Conservation (phyloP, 2,113 vertebrate genomes). For the Gobiocypris rarus region DNA sequence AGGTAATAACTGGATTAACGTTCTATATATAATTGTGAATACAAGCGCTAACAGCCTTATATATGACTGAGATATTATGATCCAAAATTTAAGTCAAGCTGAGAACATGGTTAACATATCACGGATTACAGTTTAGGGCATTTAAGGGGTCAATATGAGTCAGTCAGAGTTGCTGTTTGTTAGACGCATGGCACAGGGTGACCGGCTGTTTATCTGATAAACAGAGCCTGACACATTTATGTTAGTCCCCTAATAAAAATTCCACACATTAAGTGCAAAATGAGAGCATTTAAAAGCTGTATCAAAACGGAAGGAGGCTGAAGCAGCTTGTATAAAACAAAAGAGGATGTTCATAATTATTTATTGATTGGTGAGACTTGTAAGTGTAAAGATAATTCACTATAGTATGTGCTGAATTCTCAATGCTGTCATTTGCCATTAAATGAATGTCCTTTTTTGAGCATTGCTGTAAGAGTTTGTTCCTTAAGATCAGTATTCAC, state of each 20-base stretch:
- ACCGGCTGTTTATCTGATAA: not conserved
- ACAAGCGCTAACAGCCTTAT: not conserved
- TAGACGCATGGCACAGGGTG: not conserved
- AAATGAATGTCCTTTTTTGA: slow-evolving; percentile 16
- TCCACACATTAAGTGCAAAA: not conserved
- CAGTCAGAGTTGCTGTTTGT: not conserved
- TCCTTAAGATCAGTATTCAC: slow-evolving; percentile 12
- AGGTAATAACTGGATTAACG: not conserved
- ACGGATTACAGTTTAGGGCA: not conserved
- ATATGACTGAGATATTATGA: not conserved
- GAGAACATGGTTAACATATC: not conserved
- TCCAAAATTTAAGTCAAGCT: not conserved
- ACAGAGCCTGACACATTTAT: not conserved
- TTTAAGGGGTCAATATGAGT: not conserved
- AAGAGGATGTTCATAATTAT: not conserved
- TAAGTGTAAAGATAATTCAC: not conserved
- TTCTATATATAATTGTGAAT: not conserved
- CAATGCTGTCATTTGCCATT: not conserved
- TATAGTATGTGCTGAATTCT: not conserved
- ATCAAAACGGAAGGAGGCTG: not conserved
- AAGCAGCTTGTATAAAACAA: not conserved
- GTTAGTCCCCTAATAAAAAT: not conserved
- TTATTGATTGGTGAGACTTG: not conserved
- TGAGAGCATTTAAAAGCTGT: not conserved
- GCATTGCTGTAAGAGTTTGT: slow-evolving; percentile 11